Percentiles rank a stretch among this genome's conserved stretches.
Conservation (phyloP, 2,888 invertebrate genomes). For the Pycnomerus fuliginosus region DNA sequence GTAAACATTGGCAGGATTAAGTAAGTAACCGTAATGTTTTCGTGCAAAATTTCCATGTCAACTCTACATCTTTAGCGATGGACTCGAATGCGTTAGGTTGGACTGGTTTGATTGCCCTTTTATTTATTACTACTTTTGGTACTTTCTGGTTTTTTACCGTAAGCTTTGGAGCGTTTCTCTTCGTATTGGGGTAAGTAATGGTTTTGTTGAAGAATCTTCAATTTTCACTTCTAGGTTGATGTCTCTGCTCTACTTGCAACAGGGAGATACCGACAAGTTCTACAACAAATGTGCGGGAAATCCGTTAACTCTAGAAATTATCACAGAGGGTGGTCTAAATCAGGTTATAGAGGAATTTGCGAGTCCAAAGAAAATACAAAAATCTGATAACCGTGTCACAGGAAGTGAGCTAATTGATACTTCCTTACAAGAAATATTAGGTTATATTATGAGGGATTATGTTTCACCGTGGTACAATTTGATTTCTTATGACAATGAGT, state of each 20-base stretch:
- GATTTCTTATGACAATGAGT: conserved; percentile 71
- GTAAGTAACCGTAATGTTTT: no score
- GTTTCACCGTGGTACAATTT: conserved; percentile 73
- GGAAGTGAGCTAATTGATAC: conserved; percentile 85
- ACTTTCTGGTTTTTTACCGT: conserved; percentile 48
- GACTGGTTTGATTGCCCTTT: conserved; percentile 47
- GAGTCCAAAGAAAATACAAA: conserved; percentile 46
- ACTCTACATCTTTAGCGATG: no score
- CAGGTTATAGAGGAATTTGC: conserved; percentile 41
- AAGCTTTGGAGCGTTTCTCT: conserved; percentile 42
- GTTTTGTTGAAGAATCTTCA: conserved; percentile 1
- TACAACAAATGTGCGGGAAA: conserved; percentile 47
- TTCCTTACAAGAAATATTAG: conserved; percentile 80
- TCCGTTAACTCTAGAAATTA: conserved; percentile 43
- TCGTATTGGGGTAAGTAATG: conserved; percentile 48
- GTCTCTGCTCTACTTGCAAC: conserved; percentile 50
- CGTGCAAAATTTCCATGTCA: no score
- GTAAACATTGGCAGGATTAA: no score
- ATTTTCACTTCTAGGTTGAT: conserved; percentile 40
- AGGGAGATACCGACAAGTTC: conserved; percentile 49
- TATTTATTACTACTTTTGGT: conserved; percentile 52
- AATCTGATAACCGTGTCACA: conserved; percentile 67
- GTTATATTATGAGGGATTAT: conserved; percentile 79
- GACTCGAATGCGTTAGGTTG: conserved; percentile 45
- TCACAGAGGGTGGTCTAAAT: conserved; percentile 50